A percentile compares a stretch with the other conserved stretches of the same genome.
These are phyloP conservation scores for Eupithecia subumbrata DNA, from an alignment of 2,888 invertebrate genomes.

Conservation along the genomic window DNA sequence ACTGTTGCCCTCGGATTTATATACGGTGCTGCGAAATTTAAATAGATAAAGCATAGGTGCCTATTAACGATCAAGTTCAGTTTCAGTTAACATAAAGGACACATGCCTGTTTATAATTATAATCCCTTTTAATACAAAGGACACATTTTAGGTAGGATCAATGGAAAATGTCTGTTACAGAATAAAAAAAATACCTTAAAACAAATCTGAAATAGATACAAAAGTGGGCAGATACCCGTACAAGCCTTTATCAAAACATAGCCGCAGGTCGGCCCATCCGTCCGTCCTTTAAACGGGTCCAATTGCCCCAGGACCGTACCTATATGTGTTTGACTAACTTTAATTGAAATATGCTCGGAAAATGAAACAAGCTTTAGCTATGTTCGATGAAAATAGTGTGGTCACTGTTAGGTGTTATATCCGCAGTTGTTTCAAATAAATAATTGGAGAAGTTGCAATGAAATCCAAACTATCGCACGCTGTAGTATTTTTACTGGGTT, in stretches of 20 bases:
- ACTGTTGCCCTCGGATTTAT: not conserved
- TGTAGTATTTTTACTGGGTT: not conserved
- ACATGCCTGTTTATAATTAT: not conserved
- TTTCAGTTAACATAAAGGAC: not conserved
- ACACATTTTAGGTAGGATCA: not conserved
- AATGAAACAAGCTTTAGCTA: constrained; percentile 12
- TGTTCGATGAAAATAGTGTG: constrained; percentile 9
- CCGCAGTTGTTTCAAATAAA: not conserved
- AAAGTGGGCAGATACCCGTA: constrained; percentile 13
- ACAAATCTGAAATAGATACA: constrained; percentile 7
- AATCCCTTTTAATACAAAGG: not conserved
- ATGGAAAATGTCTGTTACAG: not conserved
- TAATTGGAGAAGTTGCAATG: not conserved
- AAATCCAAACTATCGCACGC: not conserved
- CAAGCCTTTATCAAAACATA: constrained; percentile 17
- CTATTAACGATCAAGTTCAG: not conserved
- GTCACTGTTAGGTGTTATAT: not conserved
- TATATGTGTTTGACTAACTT: constrained; percentile 56
- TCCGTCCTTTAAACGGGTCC: constrained; percentile 16
- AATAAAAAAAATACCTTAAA: constrained; percentile 11
- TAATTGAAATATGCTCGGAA: constrained; percentile 47
- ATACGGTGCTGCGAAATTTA: not conserved
- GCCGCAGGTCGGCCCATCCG: constrained; percentile 4
- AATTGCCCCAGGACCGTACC: constrained; percentile 42
- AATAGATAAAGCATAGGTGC: not conserved